phyloP scores from a whole-genome alignment of 2,113 vertebrate species.

The Eulacestoma nigropectus region DNA sequence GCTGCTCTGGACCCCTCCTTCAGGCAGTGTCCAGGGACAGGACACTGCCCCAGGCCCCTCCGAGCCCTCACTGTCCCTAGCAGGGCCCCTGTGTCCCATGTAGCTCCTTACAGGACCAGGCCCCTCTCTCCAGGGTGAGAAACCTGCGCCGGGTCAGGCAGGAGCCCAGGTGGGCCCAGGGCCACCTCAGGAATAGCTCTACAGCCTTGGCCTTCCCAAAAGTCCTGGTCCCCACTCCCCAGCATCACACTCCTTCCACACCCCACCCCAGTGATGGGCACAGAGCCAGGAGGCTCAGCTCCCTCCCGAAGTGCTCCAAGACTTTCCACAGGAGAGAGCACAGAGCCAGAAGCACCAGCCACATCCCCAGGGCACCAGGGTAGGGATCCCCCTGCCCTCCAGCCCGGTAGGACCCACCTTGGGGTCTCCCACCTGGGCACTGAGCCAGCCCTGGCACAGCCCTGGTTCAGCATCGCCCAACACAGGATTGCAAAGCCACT shows the following conservation, averaged over 20 bases:
- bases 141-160: not conserved
- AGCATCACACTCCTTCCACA: not conserved
- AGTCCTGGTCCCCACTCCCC: not conserved
- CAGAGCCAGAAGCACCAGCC: not conserved
- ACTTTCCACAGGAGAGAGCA: not conserved
- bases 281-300: not conserved
- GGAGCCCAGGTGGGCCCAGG: not conserved
- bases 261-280: fast-evolving
- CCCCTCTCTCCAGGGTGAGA: not conserved
- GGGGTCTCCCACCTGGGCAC: not conserved
- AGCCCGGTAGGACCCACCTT: fast-evolving
- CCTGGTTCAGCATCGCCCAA: not conserved
- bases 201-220: not conserved
- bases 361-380: not conserved
- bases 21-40: too few relatives aligned
- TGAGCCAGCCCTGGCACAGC: not conserved
- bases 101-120: not conserved
- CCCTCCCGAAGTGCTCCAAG: not conserved
- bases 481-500: not conserved
- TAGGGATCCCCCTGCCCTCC: not conserved
- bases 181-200: not conserved
- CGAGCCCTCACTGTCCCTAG: fast-evolving
- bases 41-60: not conserved
- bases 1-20: not conserved
- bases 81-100: not conserved